Evolutionary conservation across 2,888 invertebrate species (phyloP), one percentile per base, ranked within the genome.

Genomic region (Vandiemenella viatica): DNA sequence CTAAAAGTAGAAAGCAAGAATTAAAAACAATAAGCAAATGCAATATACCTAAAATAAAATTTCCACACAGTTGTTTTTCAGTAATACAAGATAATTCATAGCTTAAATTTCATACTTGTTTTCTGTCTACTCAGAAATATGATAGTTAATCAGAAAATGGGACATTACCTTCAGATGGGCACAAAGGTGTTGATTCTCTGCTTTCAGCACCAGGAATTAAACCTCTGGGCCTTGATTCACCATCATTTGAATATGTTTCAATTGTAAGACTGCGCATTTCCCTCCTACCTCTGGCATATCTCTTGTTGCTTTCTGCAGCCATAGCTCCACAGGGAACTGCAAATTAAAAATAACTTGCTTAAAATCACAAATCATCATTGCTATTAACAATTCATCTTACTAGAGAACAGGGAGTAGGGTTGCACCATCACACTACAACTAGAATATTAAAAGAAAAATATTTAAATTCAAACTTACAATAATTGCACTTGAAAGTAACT

Each of bases 201-300:
- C 19, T 45, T 38, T 52, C 49, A 16, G 47, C 26, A 4, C 44
- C 49, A 8, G 45, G 50, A 18, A 51, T 37, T 13, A 51, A 15
- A 23, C 50, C 48, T 19, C 17, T n/a, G 18, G 48, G 45, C 23
- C 48, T 44, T 4, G 69, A 71, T 1, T 74, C 74, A 42, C 75
- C 74, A 17, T 77, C 65, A 10, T 76, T 68, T 61, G 80, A 77
- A 60, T 82, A 85, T 3, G 85, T 88, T 65, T 89, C 86, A 8
- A 89, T 80, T 15, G 76, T 80, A 46, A 89, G 83, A 54, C 80
- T 79, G 54, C 76, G 75, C 0, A 80, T 70, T 58, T 76, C 76
- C 8, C 87, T 72, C 49, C 80, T 75, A 1, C 83, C 83, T 47
- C 82, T 71, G 56, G 77, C 76, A 19, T 51, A 42, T 17, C 46